A percentile compares a stretch with the other conserved stretches of the same genome.
Evolutionary conservation across 2,888 invertebrate species (phyloP).

Genomic region (Hermaeophaga mercurialis): DNA sequence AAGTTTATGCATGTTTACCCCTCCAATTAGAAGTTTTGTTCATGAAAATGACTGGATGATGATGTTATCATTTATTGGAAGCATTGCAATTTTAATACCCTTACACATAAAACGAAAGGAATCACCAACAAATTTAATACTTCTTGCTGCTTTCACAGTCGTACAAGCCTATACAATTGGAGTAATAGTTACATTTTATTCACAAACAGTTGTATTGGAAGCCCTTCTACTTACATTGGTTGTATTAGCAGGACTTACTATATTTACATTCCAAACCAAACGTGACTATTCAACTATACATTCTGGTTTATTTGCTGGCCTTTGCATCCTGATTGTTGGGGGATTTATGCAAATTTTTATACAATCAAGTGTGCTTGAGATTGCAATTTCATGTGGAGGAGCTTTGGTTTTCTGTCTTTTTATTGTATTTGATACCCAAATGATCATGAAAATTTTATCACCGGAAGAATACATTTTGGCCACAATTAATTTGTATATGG

Average conservation of each 20-base stretch:
- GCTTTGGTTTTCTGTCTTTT: slow-evolving; percentile 79
- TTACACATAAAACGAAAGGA: slow-evolving; percentile 61
- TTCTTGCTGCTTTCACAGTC: slow-evolving; percentile 77
- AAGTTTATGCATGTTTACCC: slow-evolving; percentile 66
- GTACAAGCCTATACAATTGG: slow-evolving; percentile 80
- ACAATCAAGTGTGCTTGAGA: slow-evolving; percentile 72
- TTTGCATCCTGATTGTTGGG: slow-evolving; percentile 71
- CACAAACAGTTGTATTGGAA: slow-evolving; percentile 75
- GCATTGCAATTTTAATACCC: slow-evolving; percentile 62
- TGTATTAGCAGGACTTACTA: slow-evolving; percentile 74
- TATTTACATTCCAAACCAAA: slow-evolving; percentile 86
- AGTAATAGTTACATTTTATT: slow-evolving; percentile 78
- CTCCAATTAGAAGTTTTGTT: slow-evolving; percentile 67
- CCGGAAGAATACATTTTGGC: slow-evolving; percentile 84
- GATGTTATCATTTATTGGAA: slow-evolving; percentile 65
- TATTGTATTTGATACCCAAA: slow-evolving; percentile 83
- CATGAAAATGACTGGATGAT: slow-evolving; percentile 74
- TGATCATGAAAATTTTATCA: slow-evolving; percentile 71
- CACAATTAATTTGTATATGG: slow-evolving; percentile 79
- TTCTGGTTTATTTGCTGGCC: slow-evolving; percentile 71
- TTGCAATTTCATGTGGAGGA: slow-evolving; percentile 74
- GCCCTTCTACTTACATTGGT: slow-evolving; percentile 77
- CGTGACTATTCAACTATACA: slow-evolving; percentile 80
- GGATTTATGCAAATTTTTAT: slow-evolving; percentile 74
- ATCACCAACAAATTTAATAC: slow-evolving; percentile 79